phyloP scores from a whole-genome alignment of 2,888 invertebrate species.

The Lycia hirtaria region DNA sequence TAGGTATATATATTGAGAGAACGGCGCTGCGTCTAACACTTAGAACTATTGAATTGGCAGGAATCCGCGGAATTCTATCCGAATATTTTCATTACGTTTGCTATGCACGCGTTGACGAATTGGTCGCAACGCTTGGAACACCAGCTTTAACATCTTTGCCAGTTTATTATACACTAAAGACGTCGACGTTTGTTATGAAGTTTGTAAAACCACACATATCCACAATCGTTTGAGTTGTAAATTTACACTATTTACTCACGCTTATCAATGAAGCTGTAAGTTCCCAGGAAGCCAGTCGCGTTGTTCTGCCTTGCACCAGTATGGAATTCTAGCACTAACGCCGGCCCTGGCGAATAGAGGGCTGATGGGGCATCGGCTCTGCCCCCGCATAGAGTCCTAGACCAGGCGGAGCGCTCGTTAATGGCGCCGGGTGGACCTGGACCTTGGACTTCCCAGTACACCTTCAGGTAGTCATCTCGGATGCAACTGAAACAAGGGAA shows the following conservation, averaged over 20 bases:
- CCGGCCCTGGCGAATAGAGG: constrained; percentile 90
- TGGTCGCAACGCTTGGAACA: no score
- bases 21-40: no score
- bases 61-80: no score
- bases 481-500: constrained; percentile 87
- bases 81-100: no score
- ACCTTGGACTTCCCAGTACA: constrained; percentile 91
- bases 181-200: no score
- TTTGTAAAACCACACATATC: no score
- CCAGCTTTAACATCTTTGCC: no score
- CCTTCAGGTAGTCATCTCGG: constrained; percentile 90
- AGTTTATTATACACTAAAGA: no score
- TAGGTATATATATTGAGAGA: no score
- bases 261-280: constrained; percentile 91
- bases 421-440: constrained; percentile 89
- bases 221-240: no score
- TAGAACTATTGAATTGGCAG: no score
- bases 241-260: constrained; percentile 80
- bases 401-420: constrained; percentile 91
- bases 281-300: constrained; percentile 90
- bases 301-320: constrained; percentile 80
- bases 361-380: constrained; percentile 89
- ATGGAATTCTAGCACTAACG: constrained; percentile 91
- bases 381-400: constrained; percentile 89
- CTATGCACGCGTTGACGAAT: no score